Evolutionary conservation across 1,140 invertebrate genomes (phyloP).

Genomic region (Aphis gossypii): DNA sequence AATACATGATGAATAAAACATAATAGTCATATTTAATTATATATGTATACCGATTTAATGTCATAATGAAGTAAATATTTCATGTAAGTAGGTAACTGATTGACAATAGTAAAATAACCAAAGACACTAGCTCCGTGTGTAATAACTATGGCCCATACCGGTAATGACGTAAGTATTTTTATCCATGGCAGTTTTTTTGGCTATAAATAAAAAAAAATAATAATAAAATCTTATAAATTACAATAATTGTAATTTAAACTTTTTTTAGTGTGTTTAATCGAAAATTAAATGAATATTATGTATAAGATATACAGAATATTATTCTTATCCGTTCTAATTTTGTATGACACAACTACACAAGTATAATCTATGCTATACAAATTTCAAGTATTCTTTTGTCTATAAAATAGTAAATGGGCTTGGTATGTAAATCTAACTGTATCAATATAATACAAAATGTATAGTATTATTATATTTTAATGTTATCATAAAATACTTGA

Average conservation of each 20-base stretch:
- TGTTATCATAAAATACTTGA: background rate
- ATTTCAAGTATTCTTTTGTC: background rate
- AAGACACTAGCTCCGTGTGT: conserved; percentile 92
- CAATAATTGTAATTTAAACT: background rate
- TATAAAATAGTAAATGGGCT: background rate
- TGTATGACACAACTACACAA: background rate
- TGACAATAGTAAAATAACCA: conserved; percentile 93
- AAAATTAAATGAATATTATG: background rate
- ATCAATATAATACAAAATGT: background rate
- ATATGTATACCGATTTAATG: conserved; percentile 78
- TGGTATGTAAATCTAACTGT: background rate
- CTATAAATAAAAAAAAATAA: background rate
- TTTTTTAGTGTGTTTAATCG: background rate
- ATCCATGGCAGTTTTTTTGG: conserved; percentile 77
- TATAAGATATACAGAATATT: background rate
- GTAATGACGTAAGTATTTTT: conserved; percentile 77
- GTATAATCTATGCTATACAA: background rate
- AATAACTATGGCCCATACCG: conserved; percentile 91
- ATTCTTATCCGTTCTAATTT: background rate
- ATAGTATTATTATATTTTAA: background rate
- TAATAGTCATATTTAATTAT: background rate
- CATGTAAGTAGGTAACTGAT: conserved; percentile 93
- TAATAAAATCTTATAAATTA: background rate
- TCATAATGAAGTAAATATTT: conserved; percentile 86
- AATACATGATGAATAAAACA: background rate